Evolutionary conservation across 2,113 vertebrate species (phyloP).

Genomic region (Lepus timidus): DNA sequence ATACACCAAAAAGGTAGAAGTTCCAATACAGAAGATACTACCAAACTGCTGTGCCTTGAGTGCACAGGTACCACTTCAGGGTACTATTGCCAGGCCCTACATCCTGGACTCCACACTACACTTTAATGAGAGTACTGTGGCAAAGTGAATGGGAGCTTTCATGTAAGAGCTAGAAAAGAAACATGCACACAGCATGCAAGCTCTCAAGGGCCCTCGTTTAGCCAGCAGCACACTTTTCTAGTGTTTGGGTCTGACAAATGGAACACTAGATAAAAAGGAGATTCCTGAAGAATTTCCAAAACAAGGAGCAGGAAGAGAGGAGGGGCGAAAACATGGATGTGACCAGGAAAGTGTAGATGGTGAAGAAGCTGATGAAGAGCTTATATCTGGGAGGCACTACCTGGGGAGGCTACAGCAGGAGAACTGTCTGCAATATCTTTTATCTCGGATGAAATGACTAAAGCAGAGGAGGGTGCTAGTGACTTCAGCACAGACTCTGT

Average conservation of each 20-base stretch:
- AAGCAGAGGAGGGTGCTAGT: slow-evolving; percentile 86
- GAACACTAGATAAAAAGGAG: slow-evolving; percentile 85
- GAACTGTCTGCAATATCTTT: background rate
- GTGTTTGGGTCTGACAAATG: slow-evolving; percentile 88
- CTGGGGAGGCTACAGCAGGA: background rate
- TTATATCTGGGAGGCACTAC: background rate
- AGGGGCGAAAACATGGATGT: slow-evolving; percentile 33
- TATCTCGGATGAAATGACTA: slow-evolving; percentile 63
- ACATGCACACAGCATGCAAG: slow-evolving; percentile 89
- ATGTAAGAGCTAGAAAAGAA: slow-evolving; percentile 86
- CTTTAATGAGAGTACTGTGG: slow-evolving; percentile 85
- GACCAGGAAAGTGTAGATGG: background rate
- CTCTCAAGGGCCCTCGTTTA: slow-evolving; percentile 86
- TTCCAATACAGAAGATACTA: slow-evolving; percentile 86
- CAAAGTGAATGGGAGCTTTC: slow-evolving; percentile 86
- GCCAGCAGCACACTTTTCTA: slow-evolving; percentile 89
- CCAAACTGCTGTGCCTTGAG: slow-evolving; percentile 89
- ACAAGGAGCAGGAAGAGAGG: background rate
- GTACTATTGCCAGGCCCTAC: slow-evolving; percentile 88
- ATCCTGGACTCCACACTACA: slow-evolving; percentile 80
- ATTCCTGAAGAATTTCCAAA: slow-evolving; percentile 74
- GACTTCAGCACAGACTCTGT: slow-evolving; percentile 92
- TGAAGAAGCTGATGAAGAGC: background rate
- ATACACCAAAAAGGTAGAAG: slow-evolving; percentile 91
- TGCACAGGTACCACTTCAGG: slow-evolving; percentile 92